Evolutionary conservation across 2,888 invertebrate genomes (phyloP).

Genomic region (Aradus depressus): DNA sequence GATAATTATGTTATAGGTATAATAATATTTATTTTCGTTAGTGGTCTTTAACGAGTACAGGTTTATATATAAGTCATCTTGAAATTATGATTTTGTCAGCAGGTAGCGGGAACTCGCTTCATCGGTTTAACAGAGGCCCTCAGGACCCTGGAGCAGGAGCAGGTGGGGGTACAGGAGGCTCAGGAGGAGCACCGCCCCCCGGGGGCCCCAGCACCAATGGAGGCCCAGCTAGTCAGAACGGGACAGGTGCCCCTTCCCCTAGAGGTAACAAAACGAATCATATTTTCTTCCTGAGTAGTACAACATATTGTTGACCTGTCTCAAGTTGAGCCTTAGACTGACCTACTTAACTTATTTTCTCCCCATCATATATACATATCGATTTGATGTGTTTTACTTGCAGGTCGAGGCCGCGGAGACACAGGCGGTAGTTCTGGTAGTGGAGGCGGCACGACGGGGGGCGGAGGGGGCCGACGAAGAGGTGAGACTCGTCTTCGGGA

Average conservation of each 20-base stretch:
- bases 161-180: slow-evolving; percentile 29
- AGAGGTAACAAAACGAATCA: slow-evolving; percentile 6
- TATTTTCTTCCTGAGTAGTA: background rate
- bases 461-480: slow-evolving; percentile 41
- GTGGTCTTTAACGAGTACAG: no score
- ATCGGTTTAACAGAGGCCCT: slow-evolving; percentile 59
- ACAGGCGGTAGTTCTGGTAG: slow-evolving; percentile 32
- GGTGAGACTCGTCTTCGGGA: slow-evolving; percentile 59
- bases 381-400: no score
- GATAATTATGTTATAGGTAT: no score
- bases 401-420: slow-evolving; percentile 10
- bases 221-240: slow-evolving; percentile 19
- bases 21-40: no score
- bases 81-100: no score
- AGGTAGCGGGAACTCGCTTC: slow-evolving; percentile 56
- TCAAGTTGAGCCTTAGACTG: background rate
- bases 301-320: background rate
- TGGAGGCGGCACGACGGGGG: slow-evolving; percentile 35
- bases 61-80: background rate
- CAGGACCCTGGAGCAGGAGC: slow-evolving; percentile 53
- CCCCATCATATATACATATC: no score
- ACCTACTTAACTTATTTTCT: no score
- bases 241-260: slow-evolving; percentile 17
- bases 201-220: slow-evolving; percentile 21
- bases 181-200: slow-evolving; percentile 23